Conservation (phyloP, 2,113 vertebrate genomes). For the Phalacrocorax carbo region DNA sequence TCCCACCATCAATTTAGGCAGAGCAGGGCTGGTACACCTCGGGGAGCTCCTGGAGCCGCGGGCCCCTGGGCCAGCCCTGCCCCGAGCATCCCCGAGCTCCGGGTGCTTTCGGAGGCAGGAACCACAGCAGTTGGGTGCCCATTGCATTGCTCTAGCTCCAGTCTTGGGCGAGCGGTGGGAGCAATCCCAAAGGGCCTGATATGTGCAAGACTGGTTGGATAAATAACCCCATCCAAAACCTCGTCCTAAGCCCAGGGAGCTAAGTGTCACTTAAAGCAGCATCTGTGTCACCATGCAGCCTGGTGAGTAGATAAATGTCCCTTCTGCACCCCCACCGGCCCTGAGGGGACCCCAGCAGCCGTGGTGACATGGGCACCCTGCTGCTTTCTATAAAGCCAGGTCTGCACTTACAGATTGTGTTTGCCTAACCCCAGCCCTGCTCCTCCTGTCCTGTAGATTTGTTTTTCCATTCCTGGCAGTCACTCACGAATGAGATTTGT, state of each 20-base stretch:
- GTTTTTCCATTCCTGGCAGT: background rate
- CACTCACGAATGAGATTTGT: conserved; percentile 25
- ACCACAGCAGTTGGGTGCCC: rapidly evolving
- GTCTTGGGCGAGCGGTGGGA: rapidly evolving
- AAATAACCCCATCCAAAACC: background rate
- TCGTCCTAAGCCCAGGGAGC: background rate
- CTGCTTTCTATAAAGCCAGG: background rate
- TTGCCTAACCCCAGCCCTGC: background rate
- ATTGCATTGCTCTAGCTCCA: rapidly evolving
- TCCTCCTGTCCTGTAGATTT: background rate
- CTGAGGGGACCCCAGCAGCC: background rate
- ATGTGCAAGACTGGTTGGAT: rapidly evolving
- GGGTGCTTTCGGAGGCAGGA: background rate
- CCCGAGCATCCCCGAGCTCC: background rate
- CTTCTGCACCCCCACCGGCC: background rate
- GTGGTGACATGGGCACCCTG: background rate
- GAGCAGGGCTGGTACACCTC: background rate
- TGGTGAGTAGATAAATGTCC: background rate
- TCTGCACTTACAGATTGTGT: background rate
- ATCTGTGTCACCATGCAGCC: background rate
- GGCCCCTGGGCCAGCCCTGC: background rate
- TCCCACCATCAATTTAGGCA: background rate
- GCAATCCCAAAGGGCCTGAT: background rate
- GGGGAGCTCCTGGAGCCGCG: background rate
- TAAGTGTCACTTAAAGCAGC: background rate